Evolutionary conservation across 2,797 vertebrate genomes (phyloP), one percentile per base, ranked within the genome.

Genomic region (Chanos chanos): DNA sequence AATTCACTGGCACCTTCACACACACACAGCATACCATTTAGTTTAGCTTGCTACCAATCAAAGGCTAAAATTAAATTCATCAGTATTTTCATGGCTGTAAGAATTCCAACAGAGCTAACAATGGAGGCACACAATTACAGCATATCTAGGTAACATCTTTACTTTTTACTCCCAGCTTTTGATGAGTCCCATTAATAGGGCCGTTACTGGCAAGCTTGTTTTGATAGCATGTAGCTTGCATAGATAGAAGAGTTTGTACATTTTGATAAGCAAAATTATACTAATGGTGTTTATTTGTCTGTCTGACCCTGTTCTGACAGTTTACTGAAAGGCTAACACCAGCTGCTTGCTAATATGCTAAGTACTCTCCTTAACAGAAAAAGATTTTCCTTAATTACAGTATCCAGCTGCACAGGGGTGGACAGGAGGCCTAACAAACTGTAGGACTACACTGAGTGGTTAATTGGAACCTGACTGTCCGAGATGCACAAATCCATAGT

Each of bases 261-360:
- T 70, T 51, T 61, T 73, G 65, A 68, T 65, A 61, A 60, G 55
- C n/a, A 22, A 22, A 22, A 34, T 48, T 68, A 71, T 70, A 68
- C 72, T 71, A 76, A 80, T 76, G 48, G 45, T 1, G 28, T 36
- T n/a, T n/a, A 57, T 59, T 74, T 76, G 71, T 73, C 74, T 72
- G 56, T 49, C 59, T 76, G 69, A 57, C 74, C 74, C 69, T 64
- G 49, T 50, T 48, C 67, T 54, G 64, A 47, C 68, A 39, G 44
- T 13, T 34, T 31, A 22, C 37, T 36, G 36, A 49, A 33, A 34
- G 21, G 34, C 37, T 19, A 41, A 47, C 24, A 66, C 18, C 22
- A 47, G 45, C 65, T 66, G 75, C 62, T 74, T 77, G 60, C 57
- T 76, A 77, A 80, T 77, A n/a, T n/a, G n/a, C n/a, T n/a, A n/a